These are phyloP conservation scores for Limanda limanda DNA, from an alignment of 2,113 vertebrate genomes.

Conservation along the genomic window DNA sequence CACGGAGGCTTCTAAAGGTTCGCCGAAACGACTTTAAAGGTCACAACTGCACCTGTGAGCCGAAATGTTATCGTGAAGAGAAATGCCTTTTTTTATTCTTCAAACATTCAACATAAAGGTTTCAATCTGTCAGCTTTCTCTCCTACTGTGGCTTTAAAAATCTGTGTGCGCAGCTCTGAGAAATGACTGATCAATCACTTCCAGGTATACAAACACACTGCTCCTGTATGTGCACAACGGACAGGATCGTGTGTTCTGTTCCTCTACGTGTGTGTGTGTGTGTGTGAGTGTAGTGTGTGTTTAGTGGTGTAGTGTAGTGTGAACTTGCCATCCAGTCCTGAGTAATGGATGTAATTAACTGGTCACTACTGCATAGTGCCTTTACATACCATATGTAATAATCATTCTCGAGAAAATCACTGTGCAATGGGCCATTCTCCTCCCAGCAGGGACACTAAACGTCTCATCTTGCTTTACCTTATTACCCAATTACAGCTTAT, in stretches of 20 bases:
- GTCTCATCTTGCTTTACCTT: conserved; percentile 71
- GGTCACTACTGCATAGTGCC: conserved; percentile 53
- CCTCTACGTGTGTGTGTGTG: not conserved
- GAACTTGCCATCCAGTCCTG: conserved; percentile 39
- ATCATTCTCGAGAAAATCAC: conserved; percentile 70
- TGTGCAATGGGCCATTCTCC: conserved; percentile 74
- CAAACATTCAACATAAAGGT: conserved; percentile 4
- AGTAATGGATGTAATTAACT: conserved; percentile 74
- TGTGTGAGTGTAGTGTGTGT: conserved; percentile 5
- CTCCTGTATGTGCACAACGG: not conserved
- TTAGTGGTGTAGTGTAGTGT: conserved; percentile 57
- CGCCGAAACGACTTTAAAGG: conserved; percentile 64
- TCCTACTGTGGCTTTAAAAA: conserved; percentile 1
- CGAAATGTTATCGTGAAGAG: conserved; percentile 29
- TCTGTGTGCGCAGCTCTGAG: not conserved
- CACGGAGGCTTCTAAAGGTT: conserved; percentile 71
- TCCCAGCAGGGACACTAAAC: conserved; percentile 72
- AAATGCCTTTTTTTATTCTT: conserved; percentile 12
- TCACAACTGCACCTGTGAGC: conserved; percentile 45
- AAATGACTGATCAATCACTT: conserved; percentile 6
- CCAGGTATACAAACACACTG: conserved; percentile 29
- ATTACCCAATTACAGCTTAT: conserved; percentile 78
- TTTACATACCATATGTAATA: conserved; percentile 70
- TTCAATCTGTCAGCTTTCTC: not conserved
- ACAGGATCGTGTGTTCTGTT: conserved; percentile 2